Percentiles rank a stretch among this genome's conserved stretches.
These are phyloP conservation scores for Notarius lentiginosus DNA, from an alignment of 2,113 vertebrate genomes.

Conservation along the genomic window DNA sequence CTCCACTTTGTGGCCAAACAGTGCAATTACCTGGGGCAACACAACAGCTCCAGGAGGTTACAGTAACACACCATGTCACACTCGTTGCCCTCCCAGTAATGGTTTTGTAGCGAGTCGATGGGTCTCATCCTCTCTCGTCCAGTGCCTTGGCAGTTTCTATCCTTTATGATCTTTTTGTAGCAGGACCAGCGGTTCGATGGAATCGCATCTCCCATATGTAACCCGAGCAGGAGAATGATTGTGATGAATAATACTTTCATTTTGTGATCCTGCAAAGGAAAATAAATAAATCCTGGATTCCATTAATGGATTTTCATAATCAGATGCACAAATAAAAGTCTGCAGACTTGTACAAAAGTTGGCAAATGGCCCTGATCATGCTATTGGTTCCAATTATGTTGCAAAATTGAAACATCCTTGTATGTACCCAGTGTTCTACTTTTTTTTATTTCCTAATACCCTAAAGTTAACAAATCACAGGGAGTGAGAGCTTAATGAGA, in stretches of 20 bases:
- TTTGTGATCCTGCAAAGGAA: slow-evolving; percentile 53
- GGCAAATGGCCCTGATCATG: not conserved
- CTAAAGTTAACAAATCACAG: no score
- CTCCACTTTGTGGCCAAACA: slow-evolving; percentile 37
- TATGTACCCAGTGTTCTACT: no score
- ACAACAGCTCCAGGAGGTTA: slow-evolving; percentile 76
- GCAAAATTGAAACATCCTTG: no score
- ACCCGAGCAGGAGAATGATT: slow-evolving; percentile 61
- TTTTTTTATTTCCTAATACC: no score
- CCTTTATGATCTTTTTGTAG: slow-evolving; percentile 71
- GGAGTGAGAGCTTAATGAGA: no score
- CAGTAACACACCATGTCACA: slow-evolving; percentile 82
- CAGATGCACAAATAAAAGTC: not conserved
- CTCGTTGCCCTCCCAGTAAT: slow-evolving; percentile 75
- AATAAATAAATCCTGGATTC: not conserved
- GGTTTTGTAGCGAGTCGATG: slow-evolving; percentile 64
- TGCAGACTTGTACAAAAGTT: not conserved
- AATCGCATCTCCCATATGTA: slow-evolving; percentile 49
- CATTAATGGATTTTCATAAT: not conserved
- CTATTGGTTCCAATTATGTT: no score
- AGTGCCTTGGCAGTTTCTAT: slow-evolving; percentile 69
- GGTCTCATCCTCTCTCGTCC: slow-evolving; percentile 61
- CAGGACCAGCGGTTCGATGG: slow-evolving; percentile 69
- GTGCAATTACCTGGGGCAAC: slow-evolving; percentile 80
- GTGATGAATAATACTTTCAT: slow-evolving; percentile 57